phyloP scores from a whole-genome alignment of 1,140 invertebrate genomes.

The Phthorimaea operculella region DNA sequence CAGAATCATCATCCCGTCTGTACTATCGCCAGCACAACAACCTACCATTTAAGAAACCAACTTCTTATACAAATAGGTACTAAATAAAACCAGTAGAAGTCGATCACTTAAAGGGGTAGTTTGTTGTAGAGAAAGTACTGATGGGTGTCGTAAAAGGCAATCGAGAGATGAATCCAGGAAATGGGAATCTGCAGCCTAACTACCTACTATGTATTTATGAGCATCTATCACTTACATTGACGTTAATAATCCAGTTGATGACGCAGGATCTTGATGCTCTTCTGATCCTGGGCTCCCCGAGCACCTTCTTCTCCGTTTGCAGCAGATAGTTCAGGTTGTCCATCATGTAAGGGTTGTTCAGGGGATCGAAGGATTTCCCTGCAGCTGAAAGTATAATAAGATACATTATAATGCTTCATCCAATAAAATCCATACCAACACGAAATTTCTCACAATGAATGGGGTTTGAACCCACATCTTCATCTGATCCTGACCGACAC shows the following conservation, averaged over 20 bases:
- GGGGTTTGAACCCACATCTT: no score
- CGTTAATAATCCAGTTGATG: not conserved
- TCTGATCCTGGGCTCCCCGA: not conserved
- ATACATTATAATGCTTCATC: not conserved
- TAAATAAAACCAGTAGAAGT: no score
- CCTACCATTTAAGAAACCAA: not conserved
- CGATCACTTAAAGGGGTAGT: no score
- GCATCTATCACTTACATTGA: constrained; percentile 1
- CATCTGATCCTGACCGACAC: no score
- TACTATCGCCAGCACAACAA: no score
- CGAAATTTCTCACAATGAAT: not conserved
- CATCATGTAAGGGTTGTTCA: not conserved
- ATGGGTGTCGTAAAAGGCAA: not conserved
- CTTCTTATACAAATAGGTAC: no score
- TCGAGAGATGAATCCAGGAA: not conserved
- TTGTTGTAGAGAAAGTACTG: no score
- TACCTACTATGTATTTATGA: no score
- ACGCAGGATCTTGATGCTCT: not conserved
- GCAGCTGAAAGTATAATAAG: not conserved
- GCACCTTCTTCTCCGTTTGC: not conserved
- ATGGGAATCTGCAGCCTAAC: not conserved
- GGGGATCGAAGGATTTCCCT: not conserved
- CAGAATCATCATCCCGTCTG: no score
- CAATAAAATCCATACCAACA: not conserved
- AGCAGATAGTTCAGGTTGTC: not conserved